Evolutionary conservation across 2,797 vertebrate species (phyloP).

Genomic region (Tarsius wallacei): DNA sequence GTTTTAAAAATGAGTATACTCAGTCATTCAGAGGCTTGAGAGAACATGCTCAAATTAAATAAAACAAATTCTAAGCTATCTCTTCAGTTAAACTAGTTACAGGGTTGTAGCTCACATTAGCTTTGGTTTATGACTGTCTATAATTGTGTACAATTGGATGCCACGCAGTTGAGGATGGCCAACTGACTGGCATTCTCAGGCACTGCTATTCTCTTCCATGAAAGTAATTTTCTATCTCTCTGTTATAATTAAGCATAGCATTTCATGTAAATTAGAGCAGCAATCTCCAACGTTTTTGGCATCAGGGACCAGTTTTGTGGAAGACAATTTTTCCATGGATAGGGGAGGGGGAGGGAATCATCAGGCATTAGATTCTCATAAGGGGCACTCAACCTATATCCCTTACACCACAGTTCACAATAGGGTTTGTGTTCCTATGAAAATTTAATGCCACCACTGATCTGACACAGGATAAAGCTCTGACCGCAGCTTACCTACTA

Average conservation of each 20-base stretch:
- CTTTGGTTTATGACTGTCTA: not conserved
- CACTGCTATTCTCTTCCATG: not conserved
- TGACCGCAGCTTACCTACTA: no score
- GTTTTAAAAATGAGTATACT: not conserved
- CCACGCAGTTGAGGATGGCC: not conserved
- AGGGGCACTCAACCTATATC: no score
- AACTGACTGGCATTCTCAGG: not conserved
- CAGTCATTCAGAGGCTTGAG: not conserved
- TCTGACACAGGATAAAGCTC: no score
- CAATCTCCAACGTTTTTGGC: no score
- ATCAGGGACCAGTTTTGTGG: no score
- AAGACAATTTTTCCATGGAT: no score
- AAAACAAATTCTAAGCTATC: slow-evolving; percentile 6
- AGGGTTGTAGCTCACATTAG: not conserved
- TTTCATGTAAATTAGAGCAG: slow-evolving; percentile 36
- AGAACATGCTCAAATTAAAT: not conserved
- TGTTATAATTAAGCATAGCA: slow-evolving; percentile 32
- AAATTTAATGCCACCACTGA: no score
- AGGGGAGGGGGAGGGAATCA: no score
- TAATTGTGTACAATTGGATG: not conserved
- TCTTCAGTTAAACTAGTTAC: not conserved
- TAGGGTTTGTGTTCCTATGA: no score
- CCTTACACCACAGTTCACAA: no score
- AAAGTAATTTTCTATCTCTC: slow-evolving; percentile 26
- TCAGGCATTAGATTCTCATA: no score